A percentile compares a stretch with the other conserved stretches of the same genome.
These are phyloP conservation scores for Apomyelois bistriatella DNA, from an alignment of 2,888 invertebrate genomes.

Conservation along the genomic window DNA sequence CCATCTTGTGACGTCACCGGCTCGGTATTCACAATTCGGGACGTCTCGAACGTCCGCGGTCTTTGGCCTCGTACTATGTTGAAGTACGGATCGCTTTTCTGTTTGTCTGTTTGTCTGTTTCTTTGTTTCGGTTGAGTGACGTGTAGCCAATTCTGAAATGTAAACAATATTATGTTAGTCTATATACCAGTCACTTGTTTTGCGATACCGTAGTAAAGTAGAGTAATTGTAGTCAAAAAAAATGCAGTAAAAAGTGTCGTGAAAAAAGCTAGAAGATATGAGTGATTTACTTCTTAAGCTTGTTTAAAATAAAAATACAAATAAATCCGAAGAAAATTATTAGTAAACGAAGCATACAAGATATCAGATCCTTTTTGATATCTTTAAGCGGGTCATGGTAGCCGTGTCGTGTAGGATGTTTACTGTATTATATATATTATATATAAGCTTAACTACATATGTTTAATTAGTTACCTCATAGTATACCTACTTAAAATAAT, in stretches of 20 bases:
- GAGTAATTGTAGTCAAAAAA: too few relatives aligned
- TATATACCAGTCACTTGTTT: too few relatives aligned
- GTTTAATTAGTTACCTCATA: too few relatives aligned
- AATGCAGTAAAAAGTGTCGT: too few relatives aligned
- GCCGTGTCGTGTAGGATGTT: not conserved
- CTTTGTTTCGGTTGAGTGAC: slow-evolving; percentile 43
- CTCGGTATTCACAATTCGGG: slow-evolving; percentile 60
- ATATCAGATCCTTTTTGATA: not conserved
- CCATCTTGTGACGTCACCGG: slow-evolving; percentile 68
- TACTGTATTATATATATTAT: too few relatives aligned
- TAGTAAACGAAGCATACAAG: not conserved
- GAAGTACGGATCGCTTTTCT: slow-evolving; percentile 45
- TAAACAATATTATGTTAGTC: slow-evolving; percentile 27
- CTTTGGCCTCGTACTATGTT: slow-evolving; percentile 58
- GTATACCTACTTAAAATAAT: not conserved
- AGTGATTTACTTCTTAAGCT: too few relatives aligned
- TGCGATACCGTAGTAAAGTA: too few relatives aligned
- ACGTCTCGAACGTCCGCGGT: slow-evolving; percentile 75
- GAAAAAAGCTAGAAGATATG: too few relatives aligned
- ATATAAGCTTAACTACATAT: too few relatives aligned
- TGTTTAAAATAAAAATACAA: too few relatives aligned
- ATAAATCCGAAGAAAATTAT: not conserved
- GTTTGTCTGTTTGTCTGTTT: slow-evolving; percentile 38
- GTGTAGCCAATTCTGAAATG: slow-evolving; percentile 60
- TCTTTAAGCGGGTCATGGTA: not conserved